Percentiles rank a stretch among this genome's conserved stretches.
These are phyloP conservation scores for Neodiprion lecontei DNA, from an alignment of 1,140 invertebrate species.

Conservation along the genomic window DNA sequence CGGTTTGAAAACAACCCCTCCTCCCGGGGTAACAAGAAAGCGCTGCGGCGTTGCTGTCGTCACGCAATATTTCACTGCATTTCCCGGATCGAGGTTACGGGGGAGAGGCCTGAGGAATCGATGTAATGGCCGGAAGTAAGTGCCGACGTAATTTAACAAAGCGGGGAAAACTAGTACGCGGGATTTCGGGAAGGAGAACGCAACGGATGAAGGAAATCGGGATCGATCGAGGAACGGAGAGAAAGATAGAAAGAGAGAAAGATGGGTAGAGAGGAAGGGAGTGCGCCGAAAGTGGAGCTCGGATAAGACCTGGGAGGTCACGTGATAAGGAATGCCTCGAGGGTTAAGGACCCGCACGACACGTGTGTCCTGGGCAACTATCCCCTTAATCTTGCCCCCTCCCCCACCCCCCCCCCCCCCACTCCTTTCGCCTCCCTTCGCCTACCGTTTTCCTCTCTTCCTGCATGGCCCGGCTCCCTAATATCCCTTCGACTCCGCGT, in stretches of 20 bases:
- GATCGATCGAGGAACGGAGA: constrained; percentile 7
- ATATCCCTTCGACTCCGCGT: too few relatives aligned
- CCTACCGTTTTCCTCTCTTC: too few relatives aligned
- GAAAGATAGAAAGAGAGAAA: constrained; percentile 27
- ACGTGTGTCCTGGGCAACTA: not conserved
- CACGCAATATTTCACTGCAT: too few relatives aligned
- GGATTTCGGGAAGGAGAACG: constrained; percentile 12
- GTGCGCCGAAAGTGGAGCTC: too few relatives aligned
- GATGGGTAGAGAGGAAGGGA: constrained; percentile 7
- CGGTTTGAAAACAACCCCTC: constrained; percentile 26
- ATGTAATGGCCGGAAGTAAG: too few relatives aligned
- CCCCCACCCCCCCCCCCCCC: not conserved
- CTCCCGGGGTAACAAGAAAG: too few relatives aligned
- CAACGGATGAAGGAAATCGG: constrained; percentile 3
- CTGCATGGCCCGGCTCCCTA: too few relatives aligned
- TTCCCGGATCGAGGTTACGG: too few relatives aligned
- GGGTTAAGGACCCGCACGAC: constrained; percentile 1
- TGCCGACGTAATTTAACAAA: too few relatives aligned
- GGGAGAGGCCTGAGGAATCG: too few relatives aligned
- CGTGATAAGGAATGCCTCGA: constrained; percentile 6
- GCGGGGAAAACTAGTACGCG: constrained; percentile 9
- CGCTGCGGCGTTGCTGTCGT: too few relatives aligned
- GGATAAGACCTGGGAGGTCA: constrained; percentile 5
- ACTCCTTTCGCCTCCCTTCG: not conserved
- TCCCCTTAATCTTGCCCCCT: not conserved